Evolutionary conservation across 2,888 invertebrate species (phyloP).

Genomic region (Idaea aversata): DNA sequence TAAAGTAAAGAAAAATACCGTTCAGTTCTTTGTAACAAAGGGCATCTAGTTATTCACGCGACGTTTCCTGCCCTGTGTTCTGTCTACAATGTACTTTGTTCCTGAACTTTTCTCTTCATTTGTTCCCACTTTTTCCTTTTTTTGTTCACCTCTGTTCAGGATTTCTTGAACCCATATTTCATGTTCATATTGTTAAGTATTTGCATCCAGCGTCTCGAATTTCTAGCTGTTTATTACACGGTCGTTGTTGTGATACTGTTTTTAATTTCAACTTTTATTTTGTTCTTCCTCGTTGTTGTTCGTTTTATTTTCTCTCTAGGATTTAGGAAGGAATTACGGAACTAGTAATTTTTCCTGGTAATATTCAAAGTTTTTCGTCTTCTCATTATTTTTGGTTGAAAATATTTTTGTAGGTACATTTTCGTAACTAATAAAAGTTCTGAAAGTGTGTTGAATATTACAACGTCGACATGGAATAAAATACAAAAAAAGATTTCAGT

Average conservation of each 20-base stretch:
- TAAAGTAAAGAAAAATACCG: conserved; percentile 43
- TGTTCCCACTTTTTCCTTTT: conserved; percentile 56
- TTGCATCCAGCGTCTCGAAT: conserved; percentile 48
- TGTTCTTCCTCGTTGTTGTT: conserved; percentile 10
- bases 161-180: conserved; percentile 79
- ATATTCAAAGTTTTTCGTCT: conserved; percentile 9
- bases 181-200: conserved; percentile 75
- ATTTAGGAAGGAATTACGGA: conserved; percentile 3
- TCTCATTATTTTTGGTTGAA: conserved; percentile 9
- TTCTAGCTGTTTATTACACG: conserved; percentile 26
- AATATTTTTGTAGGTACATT: conserved; percentile 4
- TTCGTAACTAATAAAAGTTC: not conserved
- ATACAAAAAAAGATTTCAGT: too few species aligned
- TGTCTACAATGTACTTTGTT: conserved; percentile 58
- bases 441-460: not conserved
- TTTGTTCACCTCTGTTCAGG: conserved; percentile 61
- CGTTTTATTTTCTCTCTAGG: conserved; percentile 6
- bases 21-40: conserved; percentile 45
- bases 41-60: conserved; percentile 70
- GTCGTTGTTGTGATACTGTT: conserved; percentile 40
- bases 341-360: conserved; percentile 1
- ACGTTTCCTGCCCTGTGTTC: conserved; percentile 70
- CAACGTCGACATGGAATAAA: too few species aligned
- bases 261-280: conserved; percentile 26
- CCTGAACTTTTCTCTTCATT: conserved; percentile 73